phyloP scores from a whole-genome alignment of 1,140 invertebrate genomes.

The Ctenoplectra terminalis region DNA sequence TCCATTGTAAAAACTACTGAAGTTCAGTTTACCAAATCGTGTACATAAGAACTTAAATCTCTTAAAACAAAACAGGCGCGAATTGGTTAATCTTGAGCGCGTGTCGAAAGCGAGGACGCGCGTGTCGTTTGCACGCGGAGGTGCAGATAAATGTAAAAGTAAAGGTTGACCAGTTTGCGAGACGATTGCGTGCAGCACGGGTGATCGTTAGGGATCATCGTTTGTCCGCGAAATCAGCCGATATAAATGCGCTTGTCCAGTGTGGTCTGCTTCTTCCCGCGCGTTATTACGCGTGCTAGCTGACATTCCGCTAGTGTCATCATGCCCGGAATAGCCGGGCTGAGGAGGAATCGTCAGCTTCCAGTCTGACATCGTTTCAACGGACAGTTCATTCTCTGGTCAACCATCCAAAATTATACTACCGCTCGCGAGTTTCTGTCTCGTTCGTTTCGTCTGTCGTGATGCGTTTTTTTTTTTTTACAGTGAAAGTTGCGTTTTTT shows the following conservation, averaged over 20 bases:
- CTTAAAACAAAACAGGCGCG: too few relatives aligned
- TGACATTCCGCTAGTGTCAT: slow-evolving; percentile 37
- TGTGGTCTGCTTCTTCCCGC: neutral
- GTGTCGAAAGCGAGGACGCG: neutral
- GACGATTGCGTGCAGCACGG: slow-evolving; percentile 39
- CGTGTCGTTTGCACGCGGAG: too few relatives aligned
- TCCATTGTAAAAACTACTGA: neutral
- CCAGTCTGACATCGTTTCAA: slow-evolving; percentile 35
- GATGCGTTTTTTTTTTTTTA: too few relatives aligned
- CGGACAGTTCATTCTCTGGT: too few relatives aligned
- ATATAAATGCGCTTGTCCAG: slow-evolving; percentile 45
- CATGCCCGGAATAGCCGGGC: slow-evolving; percentile 20
- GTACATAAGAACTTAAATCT: neutral
- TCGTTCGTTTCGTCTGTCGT: too few relatives aligned
- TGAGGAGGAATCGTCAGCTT: slow-evolving; percentile 2
- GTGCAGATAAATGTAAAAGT: slow-evolving; percentile 21
- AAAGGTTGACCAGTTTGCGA: slow-evolving; percentile 43
- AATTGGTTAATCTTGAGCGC: neutral
- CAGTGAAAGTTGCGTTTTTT: too few relatives aligned
- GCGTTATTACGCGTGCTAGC: slow-evolving; percentile 21
- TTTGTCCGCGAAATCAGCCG: slow-evolving; percentile 25
- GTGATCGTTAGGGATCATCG: slow-evolving; percentile 39
- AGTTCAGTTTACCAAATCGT: neutral
- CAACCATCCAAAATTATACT: neutral
- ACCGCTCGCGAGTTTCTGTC: neutral